These are phyloP conservation scores for Cossypha caffra DNA, from an alignment of 2,797 vertebrate genomes.

Conservation along the genomic window DNA sequence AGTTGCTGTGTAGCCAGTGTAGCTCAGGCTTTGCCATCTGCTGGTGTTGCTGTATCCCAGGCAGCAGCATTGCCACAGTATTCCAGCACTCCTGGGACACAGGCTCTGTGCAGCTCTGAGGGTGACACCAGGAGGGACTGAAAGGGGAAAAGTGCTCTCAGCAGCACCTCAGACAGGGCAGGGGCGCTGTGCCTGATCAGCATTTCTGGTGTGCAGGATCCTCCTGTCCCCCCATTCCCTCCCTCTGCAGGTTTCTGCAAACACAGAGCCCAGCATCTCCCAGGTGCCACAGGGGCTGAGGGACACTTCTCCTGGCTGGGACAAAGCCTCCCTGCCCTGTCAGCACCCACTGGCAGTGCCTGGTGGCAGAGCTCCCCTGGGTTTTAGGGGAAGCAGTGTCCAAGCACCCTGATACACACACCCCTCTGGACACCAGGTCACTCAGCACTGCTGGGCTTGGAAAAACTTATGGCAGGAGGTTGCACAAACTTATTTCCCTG, in stretches of 20 bases:
- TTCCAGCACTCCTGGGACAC: not conserved
- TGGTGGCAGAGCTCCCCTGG: not conserved
- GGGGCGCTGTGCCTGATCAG: not conserved
- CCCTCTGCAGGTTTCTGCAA: no score
- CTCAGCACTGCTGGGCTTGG: not conserved
- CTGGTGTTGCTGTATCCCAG: not conserved
- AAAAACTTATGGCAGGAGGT: no score
- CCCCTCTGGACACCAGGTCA: not conserved
- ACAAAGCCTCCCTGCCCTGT: no score
- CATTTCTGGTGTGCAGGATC: no score
- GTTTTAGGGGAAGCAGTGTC: not conserved
- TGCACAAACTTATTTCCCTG: not conserved
- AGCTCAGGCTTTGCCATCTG: not conserved
- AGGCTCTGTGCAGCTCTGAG: rapidly evolving
- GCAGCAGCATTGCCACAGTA: not conserved
- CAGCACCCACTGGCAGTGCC: no score
- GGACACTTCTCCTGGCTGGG: no score
- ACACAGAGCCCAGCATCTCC: no score
- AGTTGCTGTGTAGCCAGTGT: not conserved
- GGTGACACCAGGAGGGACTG: not conserved
- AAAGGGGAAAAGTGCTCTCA: not conserved
- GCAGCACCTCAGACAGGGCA: not conserved
- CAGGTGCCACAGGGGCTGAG: no score
- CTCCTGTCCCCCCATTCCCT: no score
- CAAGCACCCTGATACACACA: not conserved